A percentile compares a stretch with the other conserved stretches of the same genome.
These are phyloP conservation scores for Cephus pulcher DNA, from an alignment of 2,888 invertebrate genomes.

Conservation along the genomic window DNA sequence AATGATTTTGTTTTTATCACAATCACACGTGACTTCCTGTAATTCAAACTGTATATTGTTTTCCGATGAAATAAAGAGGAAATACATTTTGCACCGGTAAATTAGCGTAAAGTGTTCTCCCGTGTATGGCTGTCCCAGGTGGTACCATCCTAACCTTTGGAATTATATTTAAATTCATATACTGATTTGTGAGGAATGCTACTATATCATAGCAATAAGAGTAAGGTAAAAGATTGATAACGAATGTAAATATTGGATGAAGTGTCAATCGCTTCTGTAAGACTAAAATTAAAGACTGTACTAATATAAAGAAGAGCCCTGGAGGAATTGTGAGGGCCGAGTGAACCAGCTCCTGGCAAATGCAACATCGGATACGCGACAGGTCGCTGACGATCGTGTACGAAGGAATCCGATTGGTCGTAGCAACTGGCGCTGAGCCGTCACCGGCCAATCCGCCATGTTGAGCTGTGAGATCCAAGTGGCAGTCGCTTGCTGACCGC, in stretches of 20 bases:
- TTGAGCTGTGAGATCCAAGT: conserved; percentile 33
- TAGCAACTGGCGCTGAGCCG: conserved; percentile 18
- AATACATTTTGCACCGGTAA: not conserved
- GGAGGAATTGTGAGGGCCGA: conserved; percentile 5
- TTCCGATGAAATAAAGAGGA: not conserved
- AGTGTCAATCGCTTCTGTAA: not conserved
- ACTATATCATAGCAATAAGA: not conserved
- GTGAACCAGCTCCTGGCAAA: not conserved
- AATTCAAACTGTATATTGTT: not conserved
- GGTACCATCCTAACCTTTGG: not conserved
- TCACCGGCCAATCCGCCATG: conserved; percentile 33
- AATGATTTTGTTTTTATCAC: not conserved
- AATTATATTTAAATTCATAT: not conserved
- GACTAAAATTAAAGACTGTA: not conserved
- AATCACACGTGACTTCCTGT: not conserved
- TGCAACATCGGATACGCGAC: conserved; percentile 2
- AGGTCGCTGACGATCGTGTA: conserved; percentile 13
- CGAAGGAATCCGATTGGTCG: conserved; percentile 18
- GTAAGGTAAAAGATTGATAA: not conserved
- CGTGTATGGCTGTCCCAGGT: not conserved
- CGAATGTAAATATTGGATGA: not conserved
- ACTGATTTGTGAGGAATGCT: not conserved
- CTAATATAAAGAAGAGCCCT: not conserved
- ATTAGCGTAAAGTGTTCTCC: not conserved
- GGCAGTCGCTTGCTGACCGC: conserved; percentile 64